phyloP scores from a whole-genome alignment of 2,888 invertebrate genomes.

The Drosophila mettleri region DNA sequence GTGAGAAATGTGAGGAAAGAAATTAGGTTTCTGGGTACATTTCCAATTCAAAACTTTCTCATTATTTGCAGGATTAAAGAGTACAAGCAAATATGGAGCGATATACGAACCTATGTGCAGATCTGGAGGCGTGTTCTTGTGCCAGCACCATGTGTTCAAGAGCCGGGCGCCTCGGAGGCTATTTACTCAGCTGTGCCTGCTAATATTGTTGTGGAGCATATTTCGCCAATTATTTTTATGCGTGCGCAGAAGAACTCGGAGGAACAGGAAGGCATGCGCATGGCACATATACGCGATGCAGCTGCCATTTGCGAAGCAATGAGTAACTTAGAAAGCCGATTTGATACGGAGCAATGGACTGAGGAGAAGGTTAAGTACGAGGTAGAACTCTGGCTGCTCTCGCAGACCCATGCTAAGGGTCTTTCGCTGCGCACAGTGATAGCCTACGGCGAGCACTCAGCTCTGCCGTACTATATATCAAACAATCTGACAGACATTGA shows the following conservation, averaged over 20 bases:
- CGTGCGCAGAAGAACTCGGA: slow-evolving; percentile 94
- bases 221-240: slow-evolving; percentile 93
- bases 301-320: slow-evolving; percentile 95
- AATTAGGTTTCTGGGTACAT: not conserved
- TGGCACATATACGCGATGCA: slow-evolving; percentile 94
- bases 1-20: slow-evolving; percentile 48
- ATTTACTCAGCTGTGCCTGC: slow-evolving; percentile 87
- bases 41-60: not conserved
- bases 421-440: slow-evolving; percentile 94
- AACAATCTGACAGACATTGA: slow-evolving; percentile 88
- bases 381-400: slow-evolving; percentile 90
- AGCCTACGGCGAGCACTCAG: slow-evolving; percentile 94
- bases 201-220: slow-evolving; percentile 87
- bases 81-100: slow-evolving; percentile 89
- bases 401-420: slow-evolving; percentile 90
- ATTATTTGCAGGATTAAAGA: slow-evolving; percentile 87
- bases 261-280: slow-evolving; percentile 93
- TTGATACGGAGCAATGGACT: slow-evolving; percentile 87
- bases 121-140: slow-evolving; percentile 89
- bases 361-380: slow-evolving; percentile 90
- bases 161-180: slow-evolving; percentile 89
- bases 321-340: slow-evolving; percentile 89
- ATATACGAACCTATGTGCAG: slow-evolving; percentile 88
- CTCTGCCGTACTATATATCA: slow-evolving; percentile 93
- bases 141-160: slow-evolving; percentile 89